phyloP scores from a whole-genome alignment of 2,113 vertebrate species.

The Gallinago undulata region DNA sequence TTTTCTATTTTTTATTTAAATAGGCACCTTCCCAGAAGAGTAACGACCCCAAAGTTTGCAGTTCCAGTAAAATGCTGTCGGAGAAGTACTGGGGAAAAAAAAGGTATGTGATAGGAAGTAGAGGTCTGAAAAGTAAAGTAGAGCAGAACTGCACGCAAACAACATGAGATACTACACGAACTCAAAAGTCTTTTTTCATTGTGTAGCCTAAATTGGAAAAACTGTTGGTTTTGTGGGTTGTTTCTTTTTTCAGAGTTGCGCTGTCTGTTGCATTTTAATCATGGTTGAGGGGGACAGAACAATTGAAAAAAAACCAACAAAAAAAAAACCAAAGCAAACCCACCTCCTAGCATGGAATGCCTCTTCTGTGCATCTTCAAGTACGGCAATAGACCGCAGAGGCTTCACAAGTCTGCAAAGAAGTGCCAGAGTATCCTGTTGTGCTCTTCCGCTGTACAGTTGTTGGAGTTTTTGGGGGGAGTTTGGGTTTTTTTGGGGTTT shows the following conservation, averaged over 20 bases:
- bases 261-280: background rate
- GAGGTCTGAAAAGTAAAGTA: background rate
- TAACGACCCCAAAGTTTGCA: background rate
- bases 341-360: background rate
- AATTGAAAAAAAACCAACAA: background rate
- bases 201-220: background rate
- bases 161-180: background rate
- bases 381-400: background rate
- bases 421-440: background rate
- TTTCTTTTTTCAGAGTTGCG: background rate
- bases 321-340: background rate
- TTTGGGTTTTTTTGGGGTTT: no score
- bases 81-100: background rate
- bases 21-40: slow-evolving; percentile 10
- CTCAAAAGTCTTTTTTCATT: background rate
- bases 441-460: background rate
- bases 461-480: background rate
- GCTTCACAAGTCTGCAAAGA: background rate
- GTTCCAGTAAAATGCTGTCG: background rate
- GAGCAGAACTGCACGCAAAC: background rate
- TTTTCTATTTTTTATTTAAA: slow-evolving; percentile 31
- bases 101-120: background rate
- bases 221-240: background rate
- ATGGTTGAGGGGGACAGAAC: background rate
- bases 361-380: background rate